Conservation (phyloP, 2,797 vertebrate genomes). For the Mastacembelus armatus region DNA sequence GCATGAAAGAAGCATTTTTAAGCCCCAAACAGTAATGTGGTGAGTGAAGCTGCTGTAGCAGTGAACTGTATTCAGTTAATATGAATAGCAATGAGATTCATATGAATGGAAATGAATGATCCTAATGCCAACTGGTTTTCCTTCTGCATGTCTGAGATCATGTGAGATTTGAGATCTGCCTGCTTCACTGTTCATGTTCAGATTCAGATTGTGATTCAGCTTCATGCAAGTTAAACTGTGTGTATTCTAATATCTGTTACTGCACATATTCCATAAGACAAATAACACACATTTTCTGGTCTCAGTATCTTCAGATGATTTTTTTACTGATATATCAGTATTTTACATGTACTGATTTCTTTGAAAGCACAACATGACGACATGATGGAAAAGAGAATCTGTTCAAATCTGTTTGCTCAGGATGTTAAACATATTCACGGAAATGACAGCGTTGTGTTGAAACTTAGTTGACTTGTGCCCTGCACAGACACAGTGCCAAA, state of each 20-base stretch:
- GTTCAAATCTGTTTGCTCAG: neutral
- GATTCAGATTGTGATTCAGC: neutral
- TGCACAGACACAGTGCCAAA: constrained; percentile 38
- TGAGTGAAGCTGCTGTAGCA: constrained; percentile 2
- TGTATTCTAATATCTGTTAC: no score
- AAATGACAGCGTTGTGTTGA: constrained; percentile 23
- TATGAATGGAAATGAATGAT: neutral
- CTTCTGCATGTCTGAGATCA: no score
- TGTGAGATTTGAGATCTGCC: no score
- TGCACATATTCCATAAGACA: no score
- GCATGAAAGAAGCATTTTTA: neutral
- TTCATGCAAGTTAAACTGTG: neutral
- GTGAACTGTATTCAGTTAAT: neutral
- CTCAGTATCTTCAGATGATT: neutral
- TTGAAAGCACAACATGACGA: no score
- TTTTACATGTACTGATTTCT: neutral
- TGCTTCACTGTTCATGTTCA: no score
- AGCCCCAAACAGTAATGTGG: neutral
- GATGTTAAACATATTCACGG: constrained; percentile 28
- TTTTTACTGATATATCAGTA: constrained; percentile 1
- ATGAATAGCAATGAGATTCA: constrained; percentile 7
- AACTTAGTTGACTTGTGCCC: constrained; percentile 35
- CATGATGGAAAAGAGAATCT: constrained; percentile 5
- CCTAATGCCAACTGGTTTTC: neutral
- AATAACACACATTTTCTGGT: no score